Conservation (phyloP, 2,797 vertebrate genomes). For the Fistularia tabacaria region DNA sequence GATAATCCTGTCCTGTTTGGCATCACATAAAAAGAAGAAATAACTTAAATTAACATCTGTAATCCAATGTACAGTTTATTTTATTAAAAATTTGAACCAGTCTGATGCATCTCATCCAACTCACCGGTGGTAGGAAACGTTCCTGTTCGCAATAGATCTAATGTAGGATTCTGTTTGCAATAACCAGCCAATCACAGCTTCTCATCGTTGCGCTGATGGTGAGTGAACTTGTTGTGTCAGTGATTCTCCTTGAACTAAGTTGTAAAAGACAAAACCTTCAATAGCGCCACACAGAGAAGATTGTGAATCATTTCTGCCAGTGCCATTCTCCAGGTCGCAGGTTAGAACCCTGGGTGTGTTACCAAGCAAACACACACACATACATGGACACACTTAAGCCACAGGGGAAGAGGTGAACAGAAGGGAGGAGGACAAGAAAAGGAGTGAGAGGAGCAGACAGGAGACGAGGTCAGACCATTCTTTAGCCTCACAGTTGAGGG, state of each 20-base stretch:
- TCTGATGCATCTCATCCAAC: too few relatives aligned
- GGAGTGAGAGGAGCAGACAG: constrained; percentile 39
- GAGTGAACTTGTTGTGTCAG: background rate
- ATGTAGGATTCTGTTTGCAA: background rate
- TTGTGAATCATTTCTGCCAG: constrained; percentile 62
- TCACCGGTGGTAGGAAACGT: too few relatives aligned
- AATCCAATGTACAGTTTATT: too few relatives aligned
- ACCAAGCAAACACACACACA: constrained; percentile 35
- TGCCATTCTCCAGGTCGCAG: constrained; percentile 56
- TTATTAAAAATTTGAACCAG: too few relatives aligned
- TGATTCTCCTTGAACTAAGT: constrained; percentile 71
- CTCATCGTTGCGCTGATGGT: background rate
- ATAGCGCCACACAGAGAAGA: constrained; percentile 68
- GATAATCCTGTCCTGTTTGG: too few relatives aligned
- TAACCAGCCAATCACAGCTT: constrained; percentile 1
- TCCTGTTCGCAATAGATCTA: too few relatives aligned
- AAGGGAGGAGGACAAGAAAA: constrained; percentile 40
- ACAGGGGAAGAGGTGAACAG: constrained; percentile 49
- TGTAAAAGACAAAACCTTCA: constrained; percentile 66
- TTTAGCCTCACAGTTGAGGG: constrained; percentile 77
- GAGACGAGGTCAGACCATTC: constrained; percentile 73
- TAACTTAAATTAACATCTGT: too few relatives aligned
- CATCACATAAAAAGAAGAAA: too few relatives aligned
- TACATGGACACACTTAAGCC: constrained; percentile 33
- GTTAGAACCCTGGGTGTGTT: constrained; percentile 60